Conservation (phyloP, 2,113 vertebrate species). For the Emydocephalus ijimae region DNA sequence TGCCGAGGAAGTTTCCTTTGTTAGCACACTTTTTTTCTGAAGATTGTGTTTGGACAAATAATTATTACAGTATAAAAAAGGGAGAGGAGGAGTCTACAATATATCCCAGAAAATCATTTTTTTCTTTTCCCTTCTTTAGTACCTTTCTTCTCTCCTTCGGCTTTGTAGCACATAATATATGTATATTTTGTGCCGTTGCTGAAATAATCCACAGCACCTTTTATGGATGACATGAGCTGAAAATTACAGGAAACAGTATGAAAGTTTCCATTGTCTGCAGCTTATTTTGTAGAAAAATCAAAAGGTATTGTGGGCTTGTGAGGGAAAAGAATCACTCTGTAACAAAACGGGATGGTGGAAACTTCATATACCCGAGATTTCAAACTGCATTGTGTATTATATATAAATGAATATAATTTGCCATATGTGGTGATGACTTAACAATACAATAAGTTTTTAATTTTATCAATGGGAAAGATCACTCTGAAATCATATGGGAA, state of each 20-base stretch:
- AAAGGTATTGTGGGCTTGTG: constrained; percentile 9
- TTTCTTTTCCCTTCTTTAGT: not conserved
- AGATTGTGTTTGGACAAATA: constrained; percentile 47
- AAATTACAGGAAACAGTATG: constrained; percentile 45
- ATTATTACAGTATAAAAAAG: constrained; percentile 34
- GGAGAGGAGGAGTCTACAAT: constrained; percentile 24
- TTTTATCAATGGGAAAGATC: constrained; percentile 34
- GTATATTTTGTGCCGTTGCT: constrained; percentile 32
- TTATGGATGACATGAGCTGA: constrained; percentile 39
- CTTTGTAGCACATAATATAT: not conserved
- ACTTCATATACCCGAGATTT: not conserved
- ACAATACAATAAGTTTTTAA: constrained; percentile 1
- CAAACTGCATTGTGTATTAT: constrained; percentile 22
- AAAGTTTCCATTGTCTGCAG: constrained; percentile 49
- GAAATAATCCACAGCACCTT: constrained; percentile 52
- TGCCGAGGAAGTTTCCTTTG: constrained; percentile 36
- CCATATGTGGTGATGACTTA: constrained; percentile 35
- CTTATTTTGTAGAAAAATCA: constrained; percentile 44
- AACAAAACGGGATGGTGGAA: not conserved
- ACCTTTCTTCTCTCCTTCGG: not conserved
- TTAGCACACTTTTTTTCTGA: constrained; percentile 19
- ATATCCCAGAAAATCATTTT: constrained; percentile 23
- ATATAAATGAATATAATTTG: not conserved
- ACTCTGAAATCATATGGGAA: not conserved
- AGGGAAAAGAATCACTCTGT: constrained; percentile 1